These are phyloP conservation scores for Antennarius maculatus DNA, from an alignment of 2,797 vertebrate species.

Conservation along the genomic window DNA sequence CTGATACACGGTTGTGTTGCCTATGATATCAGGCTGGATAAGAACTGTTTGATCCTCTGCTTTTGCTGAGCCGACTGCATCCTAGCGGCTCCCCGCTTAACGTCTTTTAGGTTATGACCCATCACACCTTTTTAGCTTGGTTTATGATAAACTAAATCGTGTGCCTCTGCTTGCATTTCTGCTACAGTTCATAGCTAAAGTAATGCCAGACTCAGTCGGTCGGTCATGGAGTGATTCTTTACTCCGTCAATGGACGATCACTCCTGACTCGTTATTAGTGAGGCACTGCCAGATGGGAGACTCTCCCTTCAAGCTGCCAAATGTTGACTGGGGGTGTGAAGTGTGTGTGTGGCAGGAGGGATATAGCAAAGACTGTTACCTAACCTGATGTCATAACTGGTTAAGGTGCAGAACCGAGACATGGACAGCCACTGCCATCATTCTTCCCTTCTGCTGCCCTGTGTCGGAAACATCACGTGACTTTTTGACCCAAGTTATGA, in stretches of 20 bases:
- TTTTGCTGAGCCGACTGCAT: slow-evolving; percentile 23
- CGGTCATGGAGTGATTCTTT: slow-evolving; percentile 4
- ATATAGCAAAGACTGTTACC: slow-evolving; percentile 34
- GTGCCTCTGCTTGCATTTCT: slow-evolving; percentile 4
- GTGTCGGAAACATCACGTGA: not conserved
- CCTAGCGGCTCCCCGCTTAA: not conserved
- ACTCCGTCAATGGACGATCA: slow-evolving; percentile 17
- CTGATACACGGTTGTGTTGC: slow-evolving; percentile 32
- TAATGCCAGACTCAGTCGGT: slow-evolving; percentile 16
- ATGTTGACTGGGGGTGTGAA: slow-evolving; percentile 66
- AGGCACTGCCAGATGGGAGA: slow-evolving; percentile 33
- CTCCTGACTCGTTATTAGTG: slow-evolving; percentile 32
- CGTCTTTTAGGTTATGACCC: no score
- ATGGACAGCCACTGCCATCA: not conserved
- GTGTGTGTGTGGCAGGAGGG: slow-evolving; percentile 55
- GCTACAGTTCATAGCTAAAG: slow-evolving; percentile 10
- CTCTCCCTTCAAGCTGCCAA: slow-evolving; percentile 51
- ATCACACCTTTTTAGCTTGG: no score
- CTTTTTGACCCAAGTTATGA: slow-evolving; percentile 2
- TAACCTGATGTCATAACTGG: slow-evolving; percentile 26
- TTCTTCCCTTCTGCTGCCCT: not conserved
- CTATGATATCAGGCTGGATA: slow-evolving; percentile 12
- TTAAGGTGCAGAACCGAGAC: not conserved
- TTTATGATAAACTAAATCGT: slow-evolving; percentile 23
- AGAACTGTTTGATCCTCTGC: slow-evolving; percentile 13